Base-by-base conservation (phyloP, 2,797 vertebrate species). In the Intellagama lesueurii region DNA sequence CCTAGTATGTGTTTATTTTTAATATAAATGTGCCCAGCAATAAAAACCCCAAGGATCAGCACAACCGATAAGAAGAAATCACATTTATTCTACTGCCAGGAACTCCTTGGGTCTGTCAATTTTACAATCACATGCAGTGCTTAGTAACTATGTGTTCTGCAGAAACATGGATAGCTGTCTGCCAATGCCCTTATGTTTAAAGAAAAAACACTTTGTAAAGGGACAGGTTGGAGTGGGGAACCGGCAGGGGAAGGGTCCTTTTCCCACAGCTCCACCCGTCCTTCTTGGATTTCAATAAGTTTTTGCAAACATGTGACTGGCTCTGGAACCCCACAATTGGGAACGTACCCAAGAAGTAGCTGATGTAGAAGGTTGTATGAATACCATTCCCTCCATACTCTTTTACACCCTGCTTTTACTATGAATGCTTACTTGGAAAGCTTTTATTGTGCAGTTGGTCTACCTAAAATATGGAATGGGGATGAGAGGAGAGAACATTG, bases 1-100 rank as follows among this genome's bases (percentile, higher is more conserved):
- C 78, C 76, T 80, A 81, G 11, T 35, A 56, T 92, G 60, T 75
- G 81, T 90, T 92, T 92, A 44, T 69, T 93, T 89, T 93, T 91
- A 85, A 89, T 69, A 84, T 0, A 0, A 69, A 56, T 19, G 30
- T 47, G 26, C 2, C 60, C 82, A 7, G 83, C 73, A 88, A 89
- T 87, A 88, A 91, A 91, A 94, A 83, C 0, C n/a, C 52, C 73
- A 88, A 66, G 5, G 66, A 76, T 88, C 91, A 90, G 28, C 12
- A 80, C 44, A 32, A 28, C 78, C 19, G 87, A 82, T 88, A 73
- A 81, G 40, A 7, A 69, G 76, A 73, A 81, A 90, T 56, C 32
- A 22, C 32, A 81, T 12, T 30, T n/a, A 40, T 32, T 32, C 24
- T 26, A 26, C 49, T 69, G 44, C 26, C 30, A 78, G 60, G 75